These are phyloP conservation scores for Megalops cyprinoides DNA, from an alignment of 2,797 vertebrate species.

Conservation along the genomic window DNA sequence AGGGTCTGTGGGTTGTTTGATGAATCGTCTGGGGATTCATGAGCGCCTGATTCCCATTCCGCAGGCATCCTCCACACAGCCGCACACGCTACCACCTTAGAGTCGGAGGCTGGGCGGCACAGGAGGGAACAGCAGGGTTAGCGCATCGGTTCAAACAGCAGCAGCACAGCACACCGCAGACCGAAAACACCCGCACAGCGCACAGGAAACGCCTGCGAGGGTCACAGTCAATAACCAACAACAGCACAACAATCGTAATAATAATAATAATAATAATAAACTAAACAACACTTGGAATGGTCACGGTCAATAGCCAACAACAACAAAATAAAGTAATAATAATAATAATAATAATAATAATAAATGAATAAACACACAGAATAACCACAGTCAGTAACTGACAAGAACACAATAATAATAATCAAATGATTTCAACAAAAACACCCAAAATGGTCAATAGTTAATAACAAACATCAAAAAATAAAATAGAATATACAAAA, in stretches of 20 bases:
- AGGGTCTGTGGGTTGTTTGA: constrained; percentile 92
- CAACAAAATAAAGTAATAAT: no score
- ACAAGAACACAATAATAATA: no score
- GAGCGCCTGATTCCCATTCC: constrained; percentile 91
- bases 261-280: background rate
- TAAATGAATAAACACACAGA: no score
- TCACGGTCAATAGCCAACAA: background rate
- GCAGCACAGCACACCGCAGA: constrained; percentile 46
- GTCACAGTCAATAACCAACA: constrained; percentile 32
- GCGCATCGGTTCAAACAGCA: constrained; percentile 50
- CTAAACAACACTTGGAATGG: background rate
- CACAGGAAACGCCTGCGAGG: background rate
- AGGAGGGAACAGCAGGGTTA: constrained; percentile 56
- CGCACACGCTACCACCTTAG: constrained; percentile 88
- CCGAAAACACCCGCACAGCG: background rate
- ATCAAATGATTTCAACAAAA: no score
- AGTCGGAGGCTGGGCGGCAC: constrained; percentile 85
- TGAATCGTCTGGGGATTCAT: constrained; percentile 95
- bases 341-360: no score
- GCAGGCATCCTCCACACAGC: constrained; percentile 96
- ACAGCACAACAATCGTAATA: background rate
- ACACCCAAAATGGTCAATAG: no score
- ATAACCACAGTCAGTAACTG: no score
- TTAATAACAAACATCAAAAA: no score
- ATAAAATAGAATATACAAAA: no score